Conservation (phyloP, 1,140 invertebrate genomes). For the Aphis craccivora region DNA sequence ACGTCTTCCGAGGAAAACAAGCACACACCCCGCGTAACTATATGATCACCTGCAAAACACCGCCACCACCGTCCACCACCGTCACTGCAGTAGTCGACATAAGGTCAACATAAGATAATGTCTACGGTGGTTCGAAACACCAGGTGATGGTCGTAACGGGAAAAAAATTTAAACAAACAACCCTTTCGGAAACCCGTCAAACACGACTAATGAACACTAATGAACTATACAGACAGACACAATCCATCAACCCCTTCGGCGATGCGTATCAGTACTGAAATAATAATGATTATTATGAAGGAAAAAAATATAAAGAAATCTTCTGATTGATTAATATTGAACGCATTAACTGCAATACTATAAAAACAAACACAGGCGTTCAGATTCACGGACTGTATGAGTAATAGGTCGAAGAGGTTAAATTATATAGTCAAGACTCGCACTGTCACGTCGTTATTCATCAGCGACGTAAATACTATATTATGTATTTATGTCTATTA, state of each 20-base stretch:
- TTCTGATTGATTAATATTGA: not conserved
- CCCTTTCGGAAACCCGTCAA: slow-evolving; percentile 52
- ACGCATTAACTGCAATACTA: not conserved
- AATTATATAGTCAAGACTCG: not conserved
- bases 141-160: slow-evolving; percentile 41
- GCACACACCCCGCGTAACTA: not conserved
- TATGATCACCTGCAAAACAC: slow-evolving; percentile 35
- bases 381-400: not conserved
- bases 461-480: not conserved
- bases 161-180: slow-evolving; percentile 52
- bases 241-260: slow-evolving; percentile 37
- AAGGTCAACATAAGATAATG: slow-evolving; percentile 38
- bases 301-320: not conserved
- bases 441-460: not conserved
- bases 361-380: not conserved
- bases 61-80: not conserved
- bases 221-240: slow-evolving; percentile 36
- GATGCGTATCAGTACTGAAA: slow-evolving; percentile 30
- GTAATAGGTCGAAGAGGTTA: not conserved
- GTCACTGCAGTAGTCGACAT: not conserved
- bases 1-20: not conserved
- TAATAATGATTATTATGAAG: slow-evolving; percentile 26
- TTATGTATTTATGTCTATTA: not conserved
- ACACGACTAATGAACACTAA: slow-evolving; percentile 57
- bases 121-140: slow-evolving; percentile 3